phyloP scores from a whole-genome alignment of 2,113 vertebrate genomes.

The Oostethus manadensis region DNA sequence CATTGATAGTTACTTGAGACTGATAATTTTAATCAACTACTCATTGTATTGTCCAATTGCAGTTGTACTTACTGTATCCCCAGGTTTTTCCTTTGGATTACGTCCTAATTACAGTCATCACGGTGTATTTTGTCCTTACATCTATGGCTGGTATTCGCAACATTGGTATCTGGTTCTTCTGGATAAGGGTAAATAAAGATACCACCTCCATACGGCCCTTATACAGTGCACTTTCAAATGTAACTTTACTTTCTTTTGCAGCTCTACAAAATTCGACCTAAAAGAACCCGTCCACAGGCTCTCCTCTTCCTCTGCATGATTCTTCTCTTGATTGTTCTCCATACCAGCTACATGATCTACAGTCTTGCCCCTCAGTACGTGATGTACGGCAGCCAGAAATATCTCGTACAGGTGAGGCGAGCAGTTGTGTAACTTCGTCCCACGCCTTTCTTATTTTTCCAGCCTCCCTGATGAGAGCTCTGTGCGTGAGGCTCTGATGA shows the following conservation, averaged over 20 bases:
- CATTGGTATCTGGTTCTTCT: conserved; percentile 99
- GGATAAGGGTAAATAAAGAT: conserved; percentile 81
- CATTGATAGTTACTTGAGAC: background rate
- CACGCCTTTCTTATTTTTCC: conserved; percentile 11
- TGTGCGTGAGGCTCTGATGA: conserved; percentile 9
- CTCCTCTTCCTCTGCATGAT: conserved; percentile 98
- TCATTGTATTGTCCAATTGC: too few relatives aligned
- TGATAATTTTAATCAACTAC: too few relatives aligned
- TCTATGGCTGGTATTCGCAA: conserved; percentile 98
- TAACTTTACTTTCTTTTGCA: conserved; percentile 48
- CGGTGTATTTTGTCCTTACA: conserved; percentile 96
- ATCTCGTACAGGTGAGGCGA: conserved; percentile 80
- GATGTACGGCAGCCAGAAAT: conserved; percentile 98
- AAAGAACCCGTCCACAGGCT: conserved; percentile 89
- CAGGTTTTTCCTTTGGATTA: conserved; percentile 98
- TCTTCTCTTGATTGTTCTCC: conserved; percentile 92
- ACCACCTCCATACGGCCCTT: background rate
- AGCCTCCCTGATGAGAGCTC: conserved; percentile 3
- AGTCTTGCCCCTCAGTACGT: conserved; percentile 96
- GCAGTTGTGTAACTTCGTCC: background rate
- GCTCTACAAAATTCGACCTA: conserved; percentile 94
- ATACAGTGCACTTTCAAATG: background rate
- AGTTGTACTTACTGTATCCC: background rate
- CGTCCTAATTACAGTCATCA: conserved; percentile 92
- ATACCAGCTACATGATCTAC: conserved; percentile 98